Evolutionary conservation across 2,113 vertebrate species (phyloP).

Genomic region (Nerophis lumbriciformis): DNA sequence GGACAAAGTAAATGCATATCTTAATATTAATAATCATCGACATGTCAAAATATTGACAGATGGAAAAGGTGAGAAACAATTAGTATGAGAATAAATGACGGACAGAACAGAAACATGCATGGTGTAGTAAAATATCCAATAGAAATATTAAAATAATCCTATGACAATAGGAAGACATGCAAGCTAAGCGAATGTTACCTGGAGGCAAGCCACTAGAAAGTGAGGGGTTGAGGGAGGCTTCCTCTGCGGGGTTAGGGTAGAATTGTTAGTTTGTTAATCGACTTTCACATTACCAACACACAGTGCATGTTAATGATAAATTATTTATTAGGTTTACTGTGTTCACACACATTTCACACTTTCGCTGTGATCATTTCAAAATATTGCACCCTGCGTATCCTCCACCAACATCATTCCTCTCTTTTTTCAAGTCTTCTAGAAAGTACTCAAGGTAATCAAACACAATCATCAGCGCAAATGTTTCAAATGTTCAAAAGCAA

Average conservation of each 20-base stretch:
- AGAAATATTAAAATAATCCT: neutral
- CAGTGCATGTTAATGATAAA: neutral
- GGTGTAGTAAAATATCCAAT: too few relatives aligned
- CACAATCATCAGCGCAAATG: constrained; percentile 6
- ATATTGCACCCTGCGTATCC: neutral
- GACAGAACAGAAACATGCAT: neutral
- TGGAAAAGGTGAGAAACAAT: neutral
- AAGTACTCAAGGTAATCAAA: neutral
- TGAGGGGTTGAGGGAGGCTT: constrained; percentile 66
- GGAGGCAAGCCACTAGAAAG: constrained; percentile 69
- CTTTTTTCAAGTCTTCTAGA: neutral
- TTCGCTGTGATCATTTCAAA: neutral
- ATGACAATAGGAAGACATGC: constrained; percentile 4
- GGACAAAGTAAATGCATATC: neutral
- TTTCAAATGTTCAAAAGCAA: constrained; percentile 1
- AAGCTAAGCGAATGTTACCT: constrained; percentile 63
- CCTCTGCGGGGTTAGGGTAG: constrained; percentile 63
- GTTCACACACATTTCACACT: neutral
- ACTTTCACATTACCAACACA: constrained; percentile 24
- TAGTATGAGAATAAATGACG: constrained; percentile 5
- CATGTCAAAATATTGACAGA: neutral
- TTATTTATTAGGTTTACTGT: neutral
- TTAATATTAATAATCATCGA: neutral
- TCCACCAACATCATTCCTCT: neutral
- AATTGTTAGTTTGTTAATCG: constrained; percentile 61